Evolutionary conservation across 2,888 invertebrate species (phyloP), one percentile per base, ranked within the genome.

Genomic region (Leuctra nigra): DNA sequence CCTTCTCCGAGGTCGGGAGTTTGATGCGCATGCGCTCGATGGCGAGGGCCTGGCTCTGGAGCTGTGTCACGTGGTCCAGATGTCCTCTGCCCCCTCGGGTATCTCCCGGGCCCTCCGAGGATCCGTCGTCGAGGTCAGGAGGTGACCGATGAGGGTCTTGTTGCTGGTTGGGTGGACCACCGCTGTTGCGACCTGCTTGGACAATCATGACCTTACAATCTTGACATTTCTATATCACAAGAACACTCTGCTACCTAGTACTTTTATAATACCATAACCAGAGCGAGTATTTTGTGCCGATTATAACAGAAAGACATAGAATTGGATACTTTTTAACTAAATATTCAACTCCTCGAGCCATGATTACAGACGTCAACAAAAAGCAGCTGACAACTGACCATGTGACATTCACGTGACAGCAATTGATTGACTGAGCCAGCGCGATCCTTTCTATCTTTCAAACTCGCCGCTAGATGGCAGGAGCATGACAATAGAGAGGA

Each of bases 51-150:
- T 75, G 16, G 44, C 11, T 33, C 61, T 78, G 78, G 20, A 79
- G 67, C 61, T 79, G 79, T 9, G 76, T 69, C 11, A 74, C 72
- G 29, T 73, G 72, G 61, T 72, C 74, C 58, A 76, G 75, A 62
- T 78, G 77, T 52, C 77, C 71, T 54, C 77, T 70, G 25, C 76
- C 75, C 29, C 76, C 75, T 16, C 77, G 74, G 4, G 75, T 73
- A 62, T 80, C 79, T 38, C 74, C 74, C 33, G 76, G 73, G 13
- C 77, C 76, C 54, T 75, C 73, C n/a, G 72, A 69, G 1, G 73
- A 71, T 24, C 73, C 73, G 55, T 75, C 75, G 14, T 74, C 70
- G 53, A 75, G 69, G 64, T 76, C 73, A 4, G 72, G 71, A 0
- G 75, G 74, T 2, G 75, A 74, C 36, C 71, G 67, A 59, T 75